Evolutionary conservation across 2,113 vertebrate species (phyloP), one percentile per base, ranked within the genome.

Genomic region (Hymenochirus boettgeri): DNA sequence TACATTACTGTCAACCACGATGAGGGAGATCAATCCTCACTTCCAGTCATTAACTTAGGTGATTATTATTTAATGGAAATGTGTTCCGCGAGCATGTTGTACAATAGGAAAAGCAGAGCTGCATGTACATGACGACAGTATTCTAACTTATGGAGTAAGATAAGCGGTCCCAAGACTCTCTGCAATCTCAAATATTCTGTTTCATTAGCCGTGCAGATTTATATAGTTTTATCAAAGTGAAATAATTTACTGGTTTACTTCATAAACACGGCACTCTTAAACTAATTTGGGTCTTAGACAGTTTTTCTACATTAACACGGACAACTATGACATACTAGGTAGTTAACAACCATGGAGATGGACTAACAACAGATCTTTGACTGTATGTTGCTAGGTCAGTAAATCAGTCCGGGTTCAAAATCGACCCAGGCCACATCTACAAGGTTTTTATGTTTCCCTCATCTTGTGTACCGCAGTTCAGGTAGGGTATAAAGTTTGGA

Each of bases 11-110:
- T 80, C n/a, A 84, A 86, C 79, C 82, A 87, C n/a, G 88, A 90
- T 89, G 77, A 80, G 74, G 74, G 75, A 88, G 86, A 88, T 91
- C 89, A 89, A 86, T 80, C n/a, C n/a, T n/a, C n/a, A n/a, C 81
- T 88, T 84, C 77, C 76, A 74, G 75, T 87, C 89, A 91, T 92
- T 92, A 91, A 92, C 92, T 92, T 92, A 83, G 65, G 35, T 88
- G 89, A 90, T 91, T 85, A 91, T 87, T 87, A 87, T 89, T 89
- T 89, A 87, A 87, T 82, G 78, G 80, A 82, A 88, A 82, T 73
- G 76, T 79, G 84, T 78, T 84, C 83, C 65, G n/a, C 66, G 75
- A 72, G 76, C 74, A 76, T 78, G 66, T 72, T 27, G 73, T 72
- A 63, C 63, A 79, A 77, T 48, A 60, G 75, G 35, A 82, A 75